These are phyloP conservation scores for Amblyjoppa fuscipennis DNA, from an alignment of 2,888 invertebrate species.

Conservation along the genomic window DNA sequence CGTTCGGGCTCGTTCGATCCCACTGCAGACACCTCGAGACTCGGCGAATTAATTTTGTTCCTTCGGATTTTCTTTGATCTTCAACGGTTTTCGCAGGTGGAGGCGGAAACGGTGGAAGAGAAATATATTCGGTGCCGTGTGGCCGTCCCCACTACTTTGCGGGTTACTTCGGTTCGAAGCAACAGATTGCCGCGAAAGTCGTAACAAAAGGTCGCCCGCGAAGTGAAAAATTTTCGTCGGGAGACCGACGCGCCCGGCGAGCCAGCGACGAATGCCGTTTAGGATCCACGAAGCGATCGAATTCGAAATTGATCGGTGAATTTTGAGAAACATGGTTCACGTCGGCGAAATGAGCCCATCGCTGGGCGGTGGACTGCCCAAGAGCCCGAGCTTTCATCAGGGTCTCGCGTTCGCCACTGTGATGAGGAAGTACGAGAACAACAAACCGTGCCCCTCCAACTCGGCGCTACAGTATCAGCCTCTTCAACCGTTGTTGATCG, in stretches of 20 bases:
- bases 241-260: background rate
- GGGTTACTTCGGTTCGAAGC: constrained; percentile 64
- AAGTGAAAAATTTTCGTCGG: background rate
- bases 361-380: constrained; percentile 89
- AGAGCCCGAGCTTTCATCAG: constrained; percentile 95
- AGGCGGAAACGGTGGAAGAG: background rate
- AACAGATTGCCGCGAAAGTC: constrained; percentile 72
- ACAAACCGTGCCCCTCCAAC: constrained; percentile 75
- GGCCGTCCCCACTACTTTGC: background rate
- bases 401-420: constrained; percentile 92
- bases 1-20: constrained; percentile 60
- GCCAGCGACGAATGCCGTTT: constrained; percentile 29
- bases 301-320: constrained; percentile 9
- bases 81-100: background rate
- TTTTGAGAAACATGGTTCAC: constrained; percentile 79
- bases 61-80: constrained; percentile 2
- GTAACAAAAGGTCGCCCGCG: background rate
- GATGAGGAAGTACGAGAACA: constrained; percentile 74
- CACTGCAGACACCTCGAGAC: constrained; percentile 50
- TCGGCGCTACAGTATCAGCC: constrained; percentile 82
- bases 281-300: background rate
- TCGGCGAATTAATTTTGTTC: constrained; percentile 15
- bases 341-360: constrained; percentile 82
- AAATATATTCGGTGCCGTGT: background rate
- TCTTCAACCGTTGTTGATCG: constrained; percentile 81